Percentiles rank a stretch among this genome's conserved stretches.
These are phyloP conservation scores for Magallana angulata DNA, from an alignment of 1,140 invertebrate species.

Conservation along the genomic window DNA sequence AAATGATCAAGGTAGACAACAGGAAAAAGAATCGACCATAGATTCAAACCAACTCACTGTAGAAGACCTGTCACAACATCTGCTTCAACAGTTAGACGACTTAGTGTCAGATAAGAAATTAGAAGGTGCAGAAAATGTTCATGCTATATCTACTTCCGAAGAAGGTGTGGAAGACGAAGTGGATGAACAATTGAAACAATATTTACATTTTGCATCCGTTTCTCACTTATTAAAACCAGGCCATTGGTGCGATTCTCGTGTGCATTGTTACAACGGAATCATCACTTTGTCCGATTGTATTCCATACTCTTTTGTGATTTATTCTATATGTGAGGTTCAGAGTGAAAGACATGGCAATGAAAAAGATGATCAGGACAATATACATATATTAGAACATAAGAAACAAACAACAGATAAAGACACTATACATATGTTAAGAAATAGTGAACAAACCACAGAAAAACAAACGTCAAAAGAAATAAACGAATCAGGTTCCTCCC, in stretches of 20 bases:
- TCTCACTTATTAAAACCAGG: background rate
- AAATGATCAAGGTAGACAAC: background rate
- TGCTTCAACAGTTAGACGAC: conserved; percentile 57
- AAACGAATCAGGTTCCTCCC: background rate
- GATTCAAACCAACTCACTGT: background rate
- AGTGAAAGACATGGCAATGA: background rate
- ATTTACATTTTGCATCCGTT: background rate
- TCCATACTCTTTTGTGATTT: background rate
- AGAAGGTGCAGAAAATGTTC: conserved; percentile 9
- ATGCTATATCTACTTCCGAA: background rate
- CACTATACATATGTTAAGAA: background rate
- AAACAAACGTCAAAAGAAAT: background rate
- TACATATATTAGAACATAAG: background rate
- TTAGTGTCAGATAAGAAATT: conserved; percentile 53
- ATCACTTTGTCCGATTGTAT: background rate
- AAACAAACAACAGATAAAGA: background rate
- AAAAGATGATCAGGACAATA: too few species aligned
- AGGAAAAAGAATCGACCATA: background rate
- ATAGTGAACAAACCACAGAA: background rate
- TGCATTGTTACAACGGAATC: background rate
- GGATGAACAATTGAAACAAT: conserved; percentile 32
- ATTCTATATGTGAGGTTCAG: background rate
- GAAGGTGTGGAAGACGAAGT: conserved; percentile 28
- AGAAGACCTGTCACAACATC: conserved; percentile 41
- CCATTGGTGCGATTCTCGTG: background rate